A percentile compares a stretch with the other conserved stretches of the same genome.
Evolutionary conservation across 2,113 vertebrate species (phyloP).

Genomic region (Anthoscopus minutus): DNA sequence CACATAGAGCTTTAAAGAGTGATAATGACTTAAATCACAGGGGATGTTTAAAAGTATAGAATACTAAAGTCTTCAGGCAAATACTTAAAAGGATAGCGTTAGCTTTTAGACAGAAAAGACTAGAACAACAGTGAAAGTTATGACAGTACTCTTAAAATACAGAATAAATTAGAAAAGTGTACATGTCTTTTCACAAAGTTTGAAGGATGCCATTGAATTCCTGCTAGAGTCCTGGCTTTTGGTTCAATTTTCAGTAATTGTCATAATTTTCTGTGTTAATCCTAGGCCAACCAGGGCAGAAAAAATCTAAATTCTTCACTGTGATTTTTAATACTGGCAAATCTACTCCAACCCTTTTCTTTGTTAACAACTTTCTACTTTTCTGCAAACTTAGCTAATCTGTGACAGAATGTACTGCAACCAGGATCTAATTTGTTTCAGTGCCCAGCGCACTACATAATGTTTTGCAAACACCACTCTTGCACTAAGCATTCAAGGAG

Average conservation of each 20-base stretch:
- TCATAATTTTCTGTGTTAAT: not conserved
- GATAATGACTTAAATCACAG: not conserved
- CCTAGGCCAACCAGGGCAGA: not conserved
- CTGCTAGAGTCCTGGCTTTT: not conserved
- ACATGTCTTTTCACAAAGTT: not conserved
- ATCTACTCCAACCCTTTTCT: not conserved
- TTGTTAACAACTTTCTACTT: not conserved
- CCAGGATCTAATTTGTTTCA: not conserved
- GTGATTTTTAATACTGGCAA: not conserved
- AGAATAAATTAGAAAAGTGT: not conserved
- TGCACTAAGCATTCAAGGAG: not conserved
- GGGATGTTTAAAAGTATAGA: not conserved
- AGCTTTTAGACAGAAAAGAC: not conserved
- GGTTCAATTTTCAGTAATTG: not conserved
- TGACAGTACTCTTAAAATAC: not conserved
- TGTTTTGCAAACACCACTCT: not conserved
- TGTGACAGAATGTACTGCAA: not conserved
- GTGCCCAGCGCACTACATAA: not conserved
- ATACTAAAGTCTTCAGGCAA: not conserved
- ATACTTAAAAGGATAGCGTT: not conserved
- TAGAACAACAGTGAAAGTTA: not conserved
- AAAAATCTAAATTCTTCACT: not conserved
- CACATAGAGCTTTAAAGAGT: not conserved
- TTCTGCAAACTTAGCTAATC: not conserved
- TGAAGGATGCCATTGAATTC: not conserved